A percentile compares a stretch with the other conserved stretches of the same genome.
Conservation (phyloP, 2,797 vertebrate species). For the Holocentrus rufus region DNA sequence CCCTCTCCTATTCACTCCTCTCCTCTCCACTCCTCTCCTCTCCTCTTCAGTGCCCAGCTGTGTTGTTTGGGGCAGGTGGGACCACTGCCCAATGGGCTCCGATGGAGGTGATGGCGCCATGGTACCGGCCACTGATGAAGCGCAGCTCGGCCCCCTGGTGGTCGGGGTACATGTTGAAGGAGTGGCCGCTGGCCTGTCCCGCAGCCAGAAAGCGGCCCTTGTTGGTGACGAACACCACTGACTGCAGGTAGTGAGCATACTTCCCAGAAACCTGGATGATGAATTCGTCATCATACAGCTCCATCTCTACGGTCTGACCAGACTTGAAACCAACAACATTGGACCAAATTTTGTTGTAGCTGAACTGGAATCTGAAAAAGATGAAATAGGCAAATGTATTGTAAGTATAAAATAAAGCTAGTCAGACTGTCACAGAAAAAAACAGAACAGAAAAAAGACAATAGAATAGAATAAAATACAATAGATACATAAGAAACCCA, state of each 20-base stretch:
- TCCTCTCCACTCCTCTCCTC: too few species aligned
- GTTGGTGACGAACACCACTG: conserved; percentile 45
- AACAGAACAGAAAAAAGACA: too few species aligned
- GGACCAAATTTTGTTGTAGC: conserved; percentile 34
- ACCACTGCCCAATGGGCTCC: conserved; percentile 49
- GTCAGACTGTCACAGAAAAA: too few species aligned
- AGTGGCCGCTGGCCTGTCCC: conserved; percentile 13
- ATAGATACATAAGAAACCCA: too few species aligned
- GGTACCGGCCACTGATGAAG: conserved; percentile 33
- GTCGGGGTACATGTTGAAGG: conserved; percentile 60
- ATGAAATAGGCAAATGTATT: neutral
- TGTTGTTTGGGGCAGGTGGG: fast-evolving
- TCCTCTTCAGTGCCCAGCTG: neutral
- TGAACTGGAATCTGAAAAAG: conserved; percentile 45
- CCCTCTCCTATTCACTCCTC: too few species aligned
- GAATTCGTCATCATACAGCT: conserved; percentile 31
- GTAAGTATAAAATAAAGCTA: too few species aligned
- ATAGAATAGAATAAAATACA: too few species aligned
- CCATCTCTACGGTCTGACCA: fast-evolving
- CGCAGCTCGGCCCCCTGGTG: conserved; percentile 38
- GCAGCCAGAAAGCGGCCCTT: conserved; percentile 25
- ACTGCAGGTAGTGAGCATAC: conserved; percentile 17
- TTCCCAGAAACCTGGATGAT: conserved; percentile 62
- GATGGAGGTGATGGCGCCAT: conserved; percentile 17
- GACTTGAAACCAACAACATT: fast-evolving